phyloP scores from a whole-genome alignment of 2,797 vertebrate species.

The Onychomys leucogaster region DNA sequence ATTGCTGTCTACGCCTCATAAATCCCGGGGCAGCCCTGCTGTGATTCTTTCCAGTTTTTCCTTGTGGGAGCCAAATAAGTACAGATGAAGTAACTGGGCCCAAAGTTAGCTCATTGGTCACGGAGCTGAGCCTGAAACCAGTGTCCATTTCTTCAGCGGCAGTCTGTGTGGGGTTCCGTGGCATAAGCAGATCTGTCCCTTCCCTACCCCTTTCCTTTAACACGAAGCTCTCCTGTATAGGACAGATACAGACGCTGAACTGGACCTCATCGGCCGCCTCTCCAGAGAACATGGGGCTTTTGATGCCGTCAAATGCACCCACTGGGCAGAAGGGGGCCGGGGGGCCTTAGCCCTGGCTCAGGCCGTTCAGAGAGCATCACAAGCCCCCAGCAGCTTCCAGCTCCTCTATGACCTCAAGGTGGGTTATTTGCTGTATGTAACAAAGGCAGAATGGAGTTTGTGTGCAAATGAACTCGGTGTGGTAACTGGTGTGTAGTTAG shows the following conservation, averaged over 20 bases:
- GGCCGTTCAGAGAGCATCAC: slow-evolving; percentile 94
- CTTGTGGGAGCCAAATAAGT: background rate
- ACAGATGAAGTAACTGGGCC: background rate
- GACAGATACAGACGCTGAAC: slow-evolving; percentile 94
- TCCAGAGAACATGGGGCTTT: slow-evolving; percentile 95
- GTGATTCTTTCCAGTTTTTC: background rate
- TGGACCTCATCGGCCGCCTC: slow-evolving; percentile 91
- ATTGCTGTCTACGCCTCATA: background rate
- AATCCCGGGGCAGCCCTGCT: background rate
- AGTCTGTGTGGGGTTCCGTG: background rate
- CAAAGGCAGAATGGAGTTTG: background rate
- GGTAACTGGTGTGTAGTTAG: background rate
- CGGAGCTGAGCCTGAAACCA: background rate
- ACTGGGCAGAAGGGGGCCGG: slow-evolving; percentile 97
- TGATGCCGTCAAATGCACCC: slow-evolving; percentile 94
- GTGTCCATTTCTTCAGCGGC: background rate
- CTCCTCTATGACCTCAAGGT: slow-evolving; percentile 96
- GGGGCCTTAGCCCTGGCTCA: slow-evolving; percentile 92
- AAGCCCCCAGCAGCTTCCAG: slow-evolving; percentile 92
- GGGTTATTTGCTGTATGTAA: slow-evolving; percentile 37
- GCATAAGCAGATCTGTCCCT: background rate
- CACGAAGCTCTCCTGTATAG: slow-evolving; percentile 84
- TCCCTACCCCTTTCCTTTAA: background rate
- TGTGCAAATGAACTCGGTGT: background rate
- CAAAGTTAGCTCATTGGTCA: background rate